phyloP scores from a whole-genome alignment of 2,113 vertebrate species.

The Ramphastos sulfuratus region DNA sequence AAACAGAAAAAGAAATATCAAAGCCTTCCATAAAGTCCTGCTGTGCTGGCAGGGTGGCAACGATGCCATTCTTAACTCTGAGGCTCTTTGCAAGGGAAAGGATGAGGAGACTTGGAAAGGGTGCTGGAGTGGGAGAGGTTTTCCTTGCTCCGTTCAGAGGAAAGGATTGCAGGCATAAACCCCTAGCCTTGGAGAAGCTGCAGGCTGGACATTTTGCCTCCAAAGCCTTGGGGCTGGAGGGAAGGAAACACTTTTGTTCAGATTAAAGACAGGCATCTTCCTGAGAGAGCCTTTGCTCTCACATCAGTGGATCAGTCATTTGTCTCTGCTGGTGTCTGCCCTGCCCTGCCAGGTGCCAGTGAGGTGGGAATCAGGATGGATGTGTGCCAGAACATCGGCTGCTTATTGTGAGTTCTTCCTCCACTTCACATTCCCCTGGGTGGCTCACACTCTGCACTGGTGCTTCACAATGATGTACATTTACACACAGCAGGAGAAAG shows the following conservation, averaged over 20 bases:
- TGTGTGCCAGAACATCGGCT: background rate
- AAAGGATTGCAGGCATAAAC: slow-evolving; percentile 36
- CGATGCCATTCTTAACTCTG: background rate
- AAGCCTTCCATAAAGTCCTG: background rate
- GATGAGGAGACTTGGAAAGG: background rate
- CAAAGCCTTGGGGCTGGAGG: background rate
- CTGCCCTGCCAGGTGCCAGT: background rate
- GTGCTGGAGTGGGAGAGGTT: background rate
- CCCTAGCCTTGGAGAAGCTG: background rate
- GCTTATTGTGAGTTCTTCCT: background rate
- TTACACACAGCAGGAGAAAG: slow-evolving; percentile 34
- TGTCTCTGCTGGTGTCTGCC: background rate
- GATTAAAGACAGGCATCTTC: background rate
- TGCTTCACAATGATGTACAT: slow-evolving; percentile 6
- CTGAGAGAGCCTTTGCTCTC: background rate
- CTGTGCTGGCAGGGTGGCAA: background rate
- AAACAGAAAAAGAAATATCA: background rate
- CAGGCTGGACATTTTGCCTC: background rate
- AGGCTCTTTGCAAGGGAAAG: slow-evolving; percentile 3
- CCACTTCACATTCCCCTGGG: slow-evolving; percentile 2
- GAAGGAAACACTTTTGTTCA: background rate
- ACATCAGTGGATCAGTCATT: background rate
- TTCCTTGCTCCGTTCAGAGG: background rate
- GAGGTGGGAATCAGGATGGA: background rate
- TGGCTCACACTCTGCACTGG: background rate